Conservation (phyloP, 2,113 vertebrate genomes). For the Dolichotis patagonum region DNA sequence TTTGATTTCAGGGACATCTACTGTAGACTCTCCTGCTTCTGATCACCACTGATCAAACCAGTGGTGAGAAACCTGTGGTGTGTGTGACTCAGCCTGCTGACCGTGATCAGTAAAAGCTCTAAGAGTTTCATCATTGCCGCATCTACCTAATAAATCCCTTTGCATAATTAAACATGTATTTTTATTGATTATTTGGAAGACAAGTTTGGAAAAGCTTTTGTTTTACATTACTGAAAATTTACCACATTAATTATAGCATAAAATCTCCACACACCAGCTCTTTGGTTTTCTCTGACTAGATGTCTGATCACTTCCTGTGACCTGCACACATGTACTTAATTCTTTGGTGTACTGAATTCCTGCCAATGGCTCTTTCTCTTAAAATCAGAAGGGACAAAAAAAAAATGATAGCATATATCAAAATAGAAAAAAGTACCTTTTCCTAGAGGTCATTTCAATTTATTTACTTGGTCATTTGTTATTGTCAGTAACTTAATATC, state of each 20-base stretch:
- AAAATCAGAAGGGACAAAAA: background rate
- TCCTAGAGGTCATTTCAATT: background rate
- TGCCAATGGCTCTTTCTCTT: background rate
- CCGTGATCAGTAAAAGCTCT: background rate
- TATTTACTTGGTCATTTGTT: background rate
- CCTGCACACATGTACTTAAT: accelerated
- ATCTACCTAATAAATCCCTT: background rate
- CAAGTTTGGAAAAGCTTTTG: background rate
- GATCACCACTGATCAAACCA: background rate
- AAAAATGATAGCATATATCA: background rate
- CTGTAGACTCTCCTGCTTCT: background rate
- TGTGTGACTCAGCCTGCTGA: background rate
- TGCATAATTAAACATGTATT: too few species aligned
- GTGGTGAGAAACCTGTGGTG: background rate
- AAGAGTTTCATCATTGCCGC: background rate
- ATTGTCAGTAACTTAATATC: background rate
- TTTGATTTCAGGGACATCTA: background rate
- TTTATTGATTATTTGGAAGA: too few species aligned
- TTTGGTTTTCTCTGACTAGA: background rate
- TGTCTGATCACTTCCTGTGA: background rate
- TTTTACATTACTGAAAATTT: background rate
- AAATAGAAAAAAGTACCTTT: background rate
- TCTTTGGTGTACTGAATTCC: background rate
- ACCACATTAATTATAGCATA: background rate
- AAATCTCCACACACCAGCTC: background rate